phyloP scores from a whole-genome alignment of 2,888 invertebrate genomes.

The Ichneumon xanthorius region DNA sequence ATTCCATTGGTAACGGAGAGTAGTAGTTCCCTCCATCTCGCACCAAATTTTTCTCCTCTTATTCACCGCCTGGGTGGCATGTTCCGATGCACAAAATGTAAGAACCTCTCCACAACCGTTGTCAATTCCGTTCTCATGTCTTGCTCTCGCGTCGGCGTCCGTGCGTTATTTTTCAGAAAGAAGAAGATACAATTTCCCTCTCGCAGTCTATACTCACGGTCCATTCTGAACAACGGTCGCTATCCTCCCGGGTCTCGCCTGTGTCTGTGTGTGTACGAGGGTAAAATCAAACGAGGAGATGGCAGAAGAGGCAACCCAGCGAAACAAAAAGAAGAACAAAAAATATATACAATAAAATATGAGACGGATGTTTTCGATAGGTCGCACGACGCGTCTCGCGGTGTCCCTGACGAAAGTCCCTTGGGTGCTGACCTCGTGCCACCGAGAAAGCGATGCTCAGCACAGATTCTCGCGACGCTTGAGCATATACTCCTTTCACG shows the following conservation, averaged over 20 bases:
- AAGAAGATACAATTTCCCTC: conserved; percentile 44
- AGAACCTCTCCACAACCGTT: conserved; percentile 5
- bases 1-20: conserved; percentile 18
- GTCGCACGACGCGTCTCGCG: neutral
- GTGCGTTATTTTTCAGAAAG: conserved; percentile 16
- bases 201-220: neutral
- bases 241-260: conserved; percentile 40
- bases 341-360: conserved; percentile 11
- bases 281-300: conserved; percentile 12
- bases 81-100: conserved; percentile 32
- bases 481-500: neutral
- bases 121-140: neutral
- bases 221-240: conserved; percentile 57
- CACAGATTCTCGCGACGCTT: conserved; percentile 47
- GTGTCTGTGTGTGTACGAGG: neutral
- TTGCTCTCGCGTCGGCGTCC: conserved; percentile 2
- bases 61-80: neutral
- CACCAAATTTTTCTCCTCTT: conserved; percentile 17
- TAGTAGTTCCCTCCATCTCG: neutral
- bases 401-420: conserved; percentile 54
- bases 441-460: conserved; percentile 40
- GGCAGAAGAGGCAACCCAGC: conserved; percentile 26
- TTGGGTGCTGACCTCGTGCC: conserved; percentile 47
- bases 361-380: conserved; percentile 51
- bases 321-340: conserved; percentile 23